These are phyloP conservation scores for Apostichopus parvimensis DNA, from an alignment of 35 echinoderm and acorn worm species.

Conservation along the genomic window DNA sequence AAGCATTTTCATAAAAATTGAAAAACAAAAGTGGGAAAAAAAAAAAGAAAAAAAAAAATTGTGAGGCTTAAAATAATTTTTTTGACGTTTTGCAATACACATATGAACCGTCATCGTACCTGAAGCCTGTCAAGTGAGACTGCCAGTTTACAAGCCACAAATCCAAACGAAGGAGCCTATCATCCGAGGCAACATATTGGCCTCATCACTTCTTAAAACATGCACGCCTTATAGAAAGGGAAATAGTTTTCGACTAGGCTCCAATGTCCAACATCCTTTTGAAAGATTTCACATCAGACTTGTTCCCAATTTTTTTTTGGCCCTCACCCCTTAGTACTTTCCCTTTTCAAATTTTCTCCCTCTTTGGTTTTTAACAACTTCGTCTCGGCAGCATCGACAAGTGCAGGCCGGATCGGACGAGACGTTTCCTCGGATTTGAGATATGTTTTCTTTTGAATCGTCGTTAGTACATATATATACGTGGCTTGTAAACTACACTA, in stretches of 20 bases:
- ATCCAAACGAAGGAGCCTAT: not conserved
- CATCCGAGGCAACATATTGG: not conserved
- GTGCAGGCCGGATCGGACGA: not conserved
- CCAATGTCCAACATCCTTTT: not conserved
- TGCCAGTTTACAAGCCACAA: conserved; percentile 36
- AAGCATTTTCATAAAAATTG: conserved; percentile 27
- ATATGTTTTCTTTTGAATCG: too few species aligned
- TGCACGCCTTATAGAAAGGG: not conserved
- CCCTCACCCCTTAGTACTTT: not conserved
- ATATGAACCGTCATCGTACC: conserved; percentile 35
- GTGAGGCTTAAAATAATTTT: not conserved
- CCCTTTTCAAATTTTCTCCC: not conserved
- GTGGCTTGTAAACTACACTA: conserved; percentile 47
- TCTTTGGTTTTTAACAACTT: not conserved
- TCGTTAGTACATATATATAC: too few species aligned
- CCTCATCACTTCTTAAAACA: not conserved
- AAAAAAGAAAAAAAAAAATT: not conserved
- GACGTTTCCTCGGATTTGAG: not conserved
- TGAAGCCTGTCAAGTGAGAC: conserved; percentile 5
- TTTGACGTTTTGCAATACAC: conserved; percentile 33
- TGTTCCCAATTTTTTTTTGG: not conserved
- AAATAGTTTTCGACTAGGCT: not conserved
- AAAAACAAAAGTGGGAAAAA: not conserved
- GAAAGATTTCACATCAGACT: not conserved
- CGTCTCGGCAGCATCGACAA: too few species aligned